Evolutionary conservation across 2,113 vertebrate species (phyloP).

Genomic region (Platichthys stellatus): DNA sequence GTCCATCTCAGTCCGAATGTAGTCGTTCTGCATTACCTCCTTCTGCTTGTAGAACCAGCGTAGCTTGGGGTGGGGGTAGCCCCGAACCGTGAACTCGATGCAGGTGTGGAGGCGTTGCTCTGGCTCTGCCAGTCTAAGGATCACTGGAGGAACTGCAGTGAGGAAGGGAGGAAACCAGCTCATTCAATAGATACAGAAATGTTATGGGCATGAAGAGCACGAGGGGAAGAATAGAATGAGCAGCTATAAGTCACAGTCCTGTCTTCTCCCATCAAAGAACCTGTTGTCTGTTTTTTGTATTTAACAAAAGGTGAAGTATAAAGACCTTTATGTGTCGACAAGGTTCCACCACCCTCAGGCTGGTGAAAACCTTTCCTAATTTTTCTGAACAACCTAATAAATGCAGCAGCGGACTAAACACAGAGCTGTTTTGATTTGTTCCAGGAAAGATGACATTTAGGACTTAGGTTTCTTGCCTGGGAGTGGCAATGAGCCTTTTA

Average conservation of each 20-base stretch:
- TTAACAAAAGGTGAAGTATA: neutral
- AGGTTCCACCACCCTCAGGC: constrained; percentile 36
- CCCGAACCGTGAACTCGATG: constrained; percentile 93
- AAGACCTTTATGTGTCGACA: constrained; percentile 5
- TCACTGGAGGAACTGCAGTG: constrained; percentile 90
- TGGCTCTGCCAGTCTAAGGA: constrained; percentile 91
- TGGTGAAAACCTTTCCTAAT: constrained; percentile 36
- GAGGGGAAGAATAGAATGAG: neutral
- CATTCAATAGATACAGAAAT: neutral
- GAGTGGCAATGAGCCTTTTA: constrained; percentile 35
- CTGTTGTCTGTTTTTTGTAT: neutral
- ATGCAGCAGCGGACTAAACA: constrained; percentile 21
- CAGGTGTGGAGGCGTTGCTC: constrained; percentile 93
- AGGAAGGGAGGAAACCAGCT: neutral
- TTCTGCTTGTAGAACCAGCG: constrained; percentile 91
- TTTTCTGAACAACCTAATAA: constrained; percentile 5
- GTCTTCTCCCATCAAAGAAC: neutral
- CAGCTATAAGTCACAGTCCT: neutral
- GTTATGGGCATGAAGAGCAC: neutral
- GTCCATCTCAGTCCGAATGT: constrained; percentile 90
- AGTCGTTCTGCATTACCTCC: constrained; percentile 86
- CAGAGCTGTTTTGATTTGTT: constrained; percentile 35
- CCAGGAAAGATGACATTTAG: constrained; percentile 43
- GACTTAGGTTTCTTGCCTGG: constrained; percentile 32
- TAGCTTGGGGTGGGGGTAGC: constrained; percentile 91